Base-by-base conservation (phyloP, 2,797 vertebrate genomes). In the Neomorphus geoffroyi region DNA sequence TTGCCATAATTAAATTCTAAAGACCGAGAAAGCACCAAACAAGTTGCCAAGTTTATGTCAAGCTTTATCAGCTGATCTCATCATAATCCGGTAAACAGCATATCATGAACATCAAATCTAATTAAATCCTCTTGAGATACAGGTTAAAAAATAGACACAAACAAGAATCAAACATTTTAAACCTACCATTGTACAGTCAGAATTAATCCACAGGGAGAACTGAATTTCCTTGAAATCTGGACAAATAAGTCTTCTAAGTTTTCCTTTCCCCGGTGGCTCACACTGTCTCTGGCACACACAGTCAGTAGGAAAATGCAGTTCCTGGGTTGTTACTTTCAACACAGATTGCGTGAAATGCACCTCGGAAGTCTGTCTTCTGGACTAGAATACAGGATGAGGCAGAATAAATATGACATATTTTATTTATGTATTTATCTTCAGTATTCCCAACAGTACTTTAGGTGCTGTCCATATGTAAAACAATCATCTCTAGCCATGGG, bases 21-120 rank as follows among this genome's bases (percentile, higher is more conserved):
- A 94, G 95, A 94, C 88, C 79, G 69, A 96, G 91, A 95, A 96
- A 95, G 92, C 85, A 87, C 81, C 82, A 92, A 81, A 75, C 5
- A 50, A 83, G 88, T 95, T 96, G 97, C 97, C 97, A 97, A 96
- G 90, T 95, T 97, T 96, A 65, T 97, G 96, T 97, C 97, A 97
- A 87, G 90, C 89, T 82, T 95, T 97, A 97, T 96, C 96, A 96
- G 92, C 91, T 88, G 91, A 97, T 97, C 94, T 96, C 93, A 88
- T 93, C 93, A 92, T 97, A 97, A 97, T 97, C 95, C 65, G 4
- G 90, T 95, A 97, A 97, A 93, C 90, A 96, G 93, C 92, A 60
- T 94, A 97, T 96, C 91, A 94, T 71, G 92, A 96, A 94, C 94
- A 97, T 96, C 89, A 94, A 95, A 88, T 92, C 92, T 96, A 96